Evolutionary conservation across 1,140 invertebrate genomes (phyloP).

Genomic region (Leptinotarsa lineolata): DNA sequence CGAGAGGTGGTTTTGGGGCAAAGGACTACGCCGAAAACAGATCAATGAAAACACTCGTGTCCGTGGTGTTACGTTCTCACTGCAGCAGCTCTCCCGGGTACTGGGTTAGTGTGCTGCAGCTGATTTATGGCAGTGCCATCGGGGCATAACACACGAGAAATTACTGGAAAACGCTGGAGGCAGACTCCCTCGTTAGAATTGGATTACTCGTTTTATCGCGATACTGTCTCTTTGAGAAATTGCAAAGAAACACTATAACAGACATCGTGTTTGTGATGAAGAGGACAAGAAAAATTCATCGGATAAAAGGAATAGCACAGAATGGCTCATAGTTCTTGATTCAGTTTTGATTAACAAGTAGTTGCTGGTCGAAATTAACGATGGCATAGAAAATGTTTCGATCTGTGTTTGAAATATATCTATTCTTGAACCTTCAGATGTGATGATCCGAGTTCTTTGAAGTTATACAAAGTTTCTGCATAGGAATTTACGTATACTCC

Average conservation of each 20-base stretch:
- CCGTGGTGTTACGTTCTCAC: not conserved
- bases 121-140: not conserved
- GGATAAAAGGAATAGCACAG: too few species aligned
- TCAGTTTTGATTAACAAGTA: too few species aligned
- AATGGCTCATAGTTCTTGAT: too few species aligned
- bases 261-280: too few species aligned
- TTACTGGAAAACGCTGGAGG: not conserved
- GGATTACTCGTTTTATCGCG: not conserved
- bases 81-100: slow-evolving; percentile 4
- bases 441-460: too few species aligned
- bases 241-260: not conserved
- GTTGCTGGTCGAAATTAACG: too few species aligned
- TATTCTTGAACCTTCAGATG: too few species aligned
- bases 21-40: slow-evolving; percentile 1
- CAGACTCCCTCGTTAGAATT: not conserved
- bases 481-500: too few species aligned
- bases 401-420: too few species aligned
- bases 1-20: not conserved
- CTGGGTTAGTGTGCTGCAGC: slow-evolving; percentile 1
- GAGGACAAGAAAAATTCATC: too few species aligned
- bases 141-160: not conserved
- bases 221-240: not conserved
- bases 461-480: too few species aligned
- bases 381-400: too few species aligned
- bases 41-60: not conserved